Evolutionary conservation across 2,113 vertebrate species (phyloP).

Genomic region (Platanista minor): DNA sequence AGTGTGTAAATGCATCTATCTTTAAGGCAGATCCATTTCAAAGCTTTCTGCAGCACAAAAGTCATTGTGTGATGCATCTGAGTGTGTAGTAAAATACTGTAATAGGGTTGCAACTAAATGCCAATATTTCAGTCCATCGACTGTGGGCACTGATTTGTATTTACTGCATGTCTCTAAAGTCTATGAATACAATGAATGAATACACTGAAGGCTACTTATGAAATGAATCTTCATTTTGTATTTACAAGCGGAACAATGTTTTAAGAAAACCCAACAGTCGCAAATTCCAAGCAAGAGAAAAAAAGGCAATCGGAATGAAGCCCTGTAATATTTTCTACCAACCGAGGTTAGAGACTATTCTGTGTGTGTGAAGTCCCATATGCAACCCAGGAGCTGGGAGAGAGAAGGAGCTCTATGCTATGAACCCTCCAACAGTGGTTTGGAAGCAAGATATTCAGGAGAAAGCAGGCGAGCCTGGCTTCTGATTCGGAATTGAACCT

Average conservation of each 20-base stretch:
- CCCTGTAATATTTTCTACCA: neutral
- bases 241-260: slow-evolving; percentile 65
- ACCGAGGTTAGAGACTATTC: neutral
- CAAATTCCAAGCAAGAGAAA: slow-evolving; percentile 47
- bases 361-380: neutral
- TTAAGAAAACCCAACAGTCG: slow-evolving; percentile 31
- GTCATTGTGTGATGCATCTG: slow-evolving; percentile 63
- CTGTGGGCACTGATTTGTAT: slow-evolving; percentile 61
- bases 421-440: neutral
- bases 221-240: slow-evolving; percentile 66
- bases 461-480: neutral
- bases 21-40: slow-evolving; percentile 67
- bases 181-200: slow-evolving; percentile 66
- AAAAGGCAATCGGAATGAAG: neutral
- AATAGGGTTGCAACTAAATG: slow-evolving; percentile 69
- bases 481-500: slow-evolving; percentile 26
- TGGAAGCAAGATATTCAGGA: slow-evolving; percentile 15
- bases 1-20: slow-evolving; percentile 63
- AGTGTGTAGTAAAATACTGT: slow-evolving; percentile 62
- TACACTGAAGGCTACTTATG: slow-evolving; percentile 64
- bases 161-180: slow-evolving; percentile 66
- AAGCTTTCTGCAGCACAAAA: slow-evolving; percentile 63
- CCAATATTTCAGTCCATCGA: slow-evolving; percentile 72
- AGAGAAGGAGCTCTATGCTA: neutral
- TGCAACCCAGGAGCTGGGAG: neutral